These are phyloP conservation scores for Scytalopus superciliaris DNA, from an alignment of 2,113 vertebrate genomes.

Conservation along the genomic window DNA sequence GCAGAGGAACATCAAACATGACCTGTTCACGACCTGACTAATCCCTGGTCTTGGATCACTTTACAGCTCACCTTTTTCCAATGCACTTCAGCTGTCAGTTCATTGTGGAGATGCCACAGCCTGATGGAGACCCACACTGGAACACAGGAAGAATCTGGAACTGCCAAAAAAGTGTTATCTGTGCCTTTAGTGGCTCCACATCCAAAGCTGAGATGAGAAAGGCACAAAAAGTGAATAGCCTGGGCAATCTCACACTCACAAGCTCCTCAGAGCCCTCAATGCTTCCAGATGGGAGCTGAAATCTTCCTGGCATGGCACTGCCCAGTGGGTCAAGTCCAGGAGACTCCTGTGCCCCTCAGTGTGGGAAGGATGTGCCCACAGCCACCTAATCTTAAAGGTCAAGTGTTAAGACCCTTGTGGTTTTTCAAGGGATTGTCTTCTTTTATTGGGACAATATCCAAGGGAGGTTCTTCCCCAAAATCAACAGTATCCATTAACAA, in stretches of 20 bases:
- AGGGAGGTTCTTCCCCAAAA: background rate
- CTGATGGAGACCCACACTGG: background rate
- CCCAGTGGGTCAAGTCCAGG: background rate
- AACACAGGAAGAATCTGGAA: background rate
- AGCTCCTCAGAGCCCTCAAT: background rate
- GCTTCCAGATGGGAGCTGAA: accelerated
- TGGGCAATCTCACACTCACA: background rate
- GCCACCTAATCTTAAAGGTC: background rate
- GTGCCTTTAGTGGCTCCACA: background rate
- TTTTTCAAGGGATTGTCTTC: background rate
- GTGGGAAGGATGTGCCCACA: background rate
- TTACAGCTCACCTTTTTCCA: background rate
- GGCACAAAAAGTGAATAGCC: background rate
- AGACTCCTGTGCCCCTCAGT: background rate
- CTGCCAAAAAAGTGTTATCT: background rate
- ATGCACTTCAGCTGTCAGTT: background rate
- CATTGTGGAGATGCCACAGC: background rate
- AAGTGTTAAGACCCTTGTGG: background rate
- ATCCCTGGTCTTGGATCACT: background rate
- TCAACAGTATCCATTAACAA: background rate
- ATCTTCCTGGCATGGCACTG: background rate
- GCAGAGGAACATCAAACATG: background rate
- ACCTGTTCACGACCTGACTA: background rate
- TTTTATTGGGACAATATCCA: background rate
- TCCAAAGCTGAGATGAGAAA: background rate